Conservation (phyloP, 1,140 invertebrate genomes). For the Drosophila micromelanica region DNA sequence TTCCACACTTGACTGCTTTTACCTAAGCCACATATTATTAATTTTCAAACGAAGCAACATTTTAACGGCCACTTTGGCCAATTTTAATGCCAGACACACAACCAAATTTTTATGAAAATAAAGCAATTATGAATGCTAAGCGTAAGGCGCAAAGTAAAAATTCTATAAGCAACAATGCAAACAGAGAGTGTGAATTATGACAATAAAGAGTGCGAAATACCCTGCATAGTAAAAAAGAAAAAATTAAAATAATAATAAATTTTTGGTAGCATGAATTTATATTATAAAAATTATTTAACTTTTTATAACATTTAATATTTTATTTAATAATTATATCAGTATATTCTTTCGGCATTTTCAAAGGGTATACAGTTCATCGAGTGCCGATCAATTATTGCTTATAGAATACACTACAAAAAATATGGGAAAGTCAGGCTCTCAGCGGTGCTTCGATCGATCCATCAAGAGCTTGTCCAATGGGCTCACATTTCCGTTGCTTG, state of each 20-base stretch:
- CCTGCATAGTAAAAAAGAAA: background rate
- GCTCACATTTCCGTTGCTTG: constrained; percentile 46
- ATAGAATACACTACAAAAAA: constrained; percentile 19
- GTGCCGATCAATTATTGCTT: constrained; percentile 31
- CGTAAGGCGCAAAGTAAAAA: constrained; percentile 41
- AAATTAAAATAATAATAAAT: too few species aligned
- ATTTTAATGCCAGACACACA: constrained; percentile 65
- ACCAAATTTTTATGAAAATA: constrained; percentile 54
- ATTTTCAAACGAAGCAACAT: constrained; percentile 40
- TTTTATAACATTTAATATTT: too few species aligned
- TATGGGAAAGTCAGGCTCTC: constrained; percentile 43
- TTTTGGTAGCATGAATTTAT: too few species aligned
- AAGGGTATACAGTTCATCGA: background rate
- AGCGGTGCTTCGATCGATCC: constrained; percentile 19
- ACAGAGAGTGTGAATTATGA: background rate
- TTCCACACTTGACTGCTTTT: constrained; percentile 52
- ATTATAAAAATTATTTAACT: too few species aligned
- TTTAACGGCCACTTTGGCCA: constrained; percentile 66
- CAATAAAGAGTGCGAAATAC: background rate
- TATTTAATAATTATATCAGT: too few species aligned
- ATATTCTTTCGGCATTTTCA: background rate
- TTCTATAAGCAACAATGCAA: constrained; percentile 34
- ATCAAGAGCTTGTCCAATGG: constrained; percentile 30
- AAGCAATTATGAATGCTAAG: constrained; percentile 76
- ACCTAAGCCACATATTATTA: constrained; percentile 47